These are phyloP conservation scores for Andrena trimmerana DNA, from an alignment of 2,888 invertebrate genomes.

Conservation along the genomic window DNA sequence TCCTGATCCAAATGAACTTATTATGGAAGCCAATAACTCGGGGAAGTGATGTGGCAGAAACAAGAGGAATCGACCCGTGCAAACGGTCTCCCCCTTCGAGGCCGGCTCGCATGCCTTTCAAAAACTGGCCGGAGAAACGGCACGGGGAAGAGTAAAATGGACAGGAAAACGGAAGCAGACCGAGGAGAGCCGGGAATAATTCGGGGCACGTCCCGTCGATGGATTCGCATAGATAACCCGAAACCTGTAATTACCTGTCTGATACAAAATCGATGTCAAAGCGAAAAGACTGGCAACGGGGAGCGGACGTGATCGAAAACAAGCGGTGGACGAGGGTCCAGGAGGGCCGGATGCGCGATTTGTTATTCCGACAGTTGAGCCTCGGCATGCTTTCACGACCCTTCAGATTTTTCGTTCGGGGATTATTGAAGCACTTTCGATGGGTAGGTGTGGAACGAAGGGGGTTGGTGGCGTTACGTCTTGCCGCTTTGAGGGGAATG, in stretches of 20 bases:
- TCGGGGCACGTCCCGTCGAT: slow-evolving; percentile 74
- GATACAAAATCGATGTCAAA: slow-evolving; percentile 79
- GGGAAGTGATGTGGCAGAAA: slow-evolving; percentile 19
- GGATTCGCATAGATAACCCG: slow-evolving; percentile 73
- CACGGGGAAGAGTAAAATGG: background rate
- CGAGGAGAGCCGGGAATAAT: slow-evolving; percentile 67
- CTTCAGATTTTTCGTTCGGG: slow-evolving; percentile 63
- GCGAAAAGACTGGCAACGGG: slow-evolving; percentile 65
- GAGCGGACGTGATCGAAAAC: slow-evolving; percentile 70
- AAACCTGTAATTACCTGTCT: slow-evolving; percentile 80
- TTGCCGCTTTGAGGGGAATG: slow-evolving; percentile 7
- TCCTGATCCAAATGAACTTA: slow-evolving; percentile 2
- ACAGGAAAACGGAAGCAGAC: slow-evolving; percentile 21
- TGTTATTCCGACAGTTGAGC: slow-evolving; percentile 68
- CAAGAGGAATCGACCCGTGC: slow-evolving; percentile 41
- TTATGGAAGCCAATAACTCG: slow-evolving; percentile 53
- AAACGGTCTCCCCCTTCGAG: slow-evolving; percentile 32
- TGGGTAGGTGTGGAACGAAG: slow-evolving; percentile 10
- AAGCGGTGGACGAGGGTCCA: slow-evolving; percentile 35
- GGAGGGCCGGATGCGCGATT: slow-evolving; percentile 50
- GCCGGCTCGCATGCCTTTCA: slow-evolving; percentile 1
- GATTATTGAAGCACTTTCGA: slow-evolving; percentile 55
- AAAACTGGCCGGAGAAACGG: slow-evolving; percentile 14
- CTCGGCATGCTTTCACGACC: slow-evolving; percentile 51
- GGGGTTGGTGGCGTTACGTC: slow-evolving; percentile 48